Conservation (phyloP, 2,797 vertebrate species). For the Crax fasciolata region DNA sequence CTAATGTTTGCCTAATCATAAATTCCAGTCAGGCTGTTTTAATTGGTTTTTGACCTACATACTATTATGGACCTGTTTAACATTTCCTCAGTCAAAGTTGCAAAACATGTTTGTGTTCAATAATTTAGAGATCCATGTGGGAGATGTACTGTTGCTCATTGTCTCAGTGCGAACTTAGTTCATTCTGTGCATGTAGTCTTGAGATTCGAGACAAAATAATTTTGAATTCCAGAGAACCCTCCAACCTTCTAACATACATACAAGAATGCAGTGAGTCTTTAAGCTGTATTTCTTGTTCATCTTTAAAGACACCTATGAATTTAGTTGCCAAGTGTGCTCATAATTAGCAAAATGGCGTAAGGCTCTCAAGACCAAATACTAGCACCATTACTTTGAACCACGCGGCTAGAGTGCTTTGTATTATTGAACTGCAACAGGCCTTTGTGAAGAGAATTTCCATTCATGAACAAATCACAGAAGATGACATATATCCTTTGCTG, state of each 20-base stretch:
- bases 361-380: neutral
- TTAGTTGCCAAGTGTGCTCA: neutral
- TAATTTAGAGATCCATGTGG: constrained; percentile 73
- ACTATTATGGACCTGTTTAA: constrained; percentile 68
- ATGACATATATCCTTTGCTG: neutral
- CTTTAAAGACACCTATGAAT: neutral
- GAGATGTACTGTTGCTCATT: constrained; percentile 56
- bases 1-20: constrained; percentile 55
- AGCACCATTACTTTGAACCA: neutral
- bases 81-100: constrained; percentile 77
- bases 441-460: neutral
- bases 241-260: neutral
- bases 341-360: neutral
- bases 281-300: neutral
- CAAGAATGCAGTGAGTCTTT: neutral
- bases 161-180: constrained; percentile 36
- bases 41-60: constrained; percentile 78
- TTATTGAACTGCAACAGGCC: neutral
- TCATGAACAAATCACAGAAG: accelerated
- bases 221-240: constrained; percentile 9
- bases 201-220: constrained; percentile 27
- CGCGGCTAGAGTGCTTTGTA: neutral
- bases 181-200: constrained; percentile 16
- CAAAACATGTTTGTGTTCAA: constrained; percentile 72
- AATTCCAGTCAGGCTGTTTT: constrained; percentile 69